Base-by-base conservation (phyloP, 2,888 invertebrate genomes). In the Amorpha juglandis region DNA sequence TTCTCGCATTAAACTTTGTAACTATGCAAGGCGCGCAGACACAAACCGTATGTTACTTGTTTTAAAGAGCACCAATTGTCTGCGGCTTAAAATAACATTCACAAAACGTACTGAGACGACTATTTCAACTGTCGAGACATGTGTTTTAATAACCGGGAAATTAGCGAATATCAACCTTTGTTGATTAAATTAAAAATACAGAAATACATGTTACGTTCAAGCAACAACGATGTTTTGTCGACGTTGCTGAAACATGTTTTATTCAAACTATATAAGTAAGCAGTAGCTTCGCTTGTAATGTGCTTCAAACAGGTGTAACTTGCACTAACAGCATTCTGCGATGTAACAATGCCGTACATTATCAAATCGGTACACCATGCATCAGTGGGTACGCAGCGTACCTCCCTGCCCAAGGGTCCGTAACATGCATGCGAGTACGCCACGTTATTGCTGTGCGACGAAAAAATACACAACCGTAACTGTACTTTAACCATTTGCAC, bases 351-450 rank as follows among this genome's bases (percentile, higher is more conserved):
- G 45, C 27, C 63, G 47, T 82, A 79, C 79, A 80, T 87, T 89
- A 88, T 89, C 86, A 87, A 89, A 88, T 87, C 84, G 84, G 83
- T 80, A 85, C 80, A 78, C 78, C 79, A 81, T 79, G 87, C 85
- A 84, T 82, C 86, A 86, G 71, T 87, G 86, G 81, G 77, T 84
- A 80, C 81, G 67, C 81, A 81, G 81, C 82, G 82, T 78, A 82
- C 83, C 82, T 81, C 78, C 80, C 79, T 84, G 86, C 72, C 77
- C 88, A 89, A 87, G 90, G 91, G 86, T 78, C 89, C 89, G 84
- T 90, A 84, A 90, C 91, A 89, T 87, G 82, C 78, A 80, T 70
- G 72, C 73, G 74, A 71, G 70, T 71, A 74, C 75, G 75, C 74
- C 74, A 79, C 72, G 38, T 51, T 62, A 53, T 45, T 35, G 33